Conservation (phyloP, 2,113 vertebrate genomes). For the Tragelaphus buxtoni region DNA sequence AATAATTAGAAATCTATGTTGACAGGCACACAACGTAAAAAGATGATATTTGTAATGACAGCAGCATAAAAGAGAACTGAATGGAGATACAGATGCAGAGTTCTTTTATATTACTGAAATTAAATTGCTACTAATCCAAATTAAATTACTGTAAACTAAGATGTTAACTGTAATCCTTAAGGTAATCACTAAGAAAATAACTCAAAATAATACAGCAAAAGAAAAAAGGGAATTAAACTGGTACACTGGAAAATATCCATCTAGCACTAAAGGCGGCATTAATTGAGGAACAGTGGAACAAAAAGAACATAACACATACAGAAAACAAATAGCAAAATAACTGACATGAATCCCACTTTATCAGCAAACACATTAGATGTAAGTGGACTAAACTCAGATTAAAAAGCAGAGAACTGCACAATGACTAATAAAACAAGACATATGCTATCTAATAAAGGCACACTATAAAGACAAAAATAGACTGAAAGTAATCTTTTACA, state of each 20-base stretch:
- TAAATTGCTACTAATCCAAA: not conserved
- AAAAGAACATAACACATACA: not conserved
- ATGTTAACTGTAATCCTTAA: not conserved
- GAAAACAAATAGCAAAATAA: not conserved
- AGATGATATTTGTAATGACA: not conserved
- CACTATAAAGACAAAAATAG: not conserved
- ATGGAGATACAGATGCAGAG: not conserved
- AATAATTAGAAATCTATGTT: not conserved
- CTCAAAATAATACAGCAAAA: not conserved
- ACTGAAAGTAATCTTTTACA: not conserved
- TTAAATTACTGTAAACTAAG: not conserved
- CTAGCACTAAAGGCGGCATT: not conserved
- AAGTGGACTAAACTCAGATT: not conserved
- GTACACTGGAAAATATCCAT: not conserved
- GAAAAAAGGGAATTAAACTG: not conserved
- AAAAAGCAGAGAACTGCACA: not conserved
- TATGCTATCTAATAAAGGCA: not conserved
- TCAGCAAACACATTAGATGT: not conserved
- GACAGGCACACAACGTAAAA: not conserved
- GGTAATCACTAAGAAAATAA: not conserved
- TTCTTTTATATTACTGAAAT: not conserved
- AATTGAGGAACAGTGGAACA: not conserved
- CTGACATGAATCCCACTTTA: not conserved
- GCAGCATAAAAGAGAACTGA: not conserved
- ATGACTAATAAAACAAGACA: not conserved